A percentile compares a stretch with the other conserved stretches of the same genome.
These are phyloP conservation scores for Aphelinus atriplicis DNA, from an alignment of 1,140 invertebrate genomes.

Conservation along the genomic window DNA sequence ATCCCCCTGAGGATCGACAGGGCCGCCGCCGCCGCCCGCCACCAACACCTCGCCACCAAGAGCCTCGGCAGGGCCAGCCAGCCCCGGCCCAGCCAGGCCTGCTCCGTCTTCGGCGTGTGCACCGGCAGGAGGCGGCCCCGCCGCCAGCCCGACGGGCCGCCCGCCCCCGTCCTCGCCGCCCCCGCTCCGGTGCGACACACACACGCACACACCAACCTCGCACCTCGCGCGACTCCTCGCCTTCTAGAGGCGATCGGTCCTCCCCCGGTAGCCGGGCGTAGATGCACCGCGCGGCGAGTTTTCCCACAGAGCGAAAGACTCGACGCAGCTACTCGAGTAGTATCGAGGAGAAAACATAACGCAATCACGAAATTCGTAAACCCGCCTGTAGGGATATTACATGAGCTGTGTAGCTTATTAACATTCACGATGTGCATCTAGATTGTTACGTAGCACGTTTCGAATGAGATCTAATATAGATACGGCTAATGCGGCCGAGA, in stretches of 20 bases:
- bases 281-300: too few species aligned
- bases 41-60: slow-evolving; percentile 23
- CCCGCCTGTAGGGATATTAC: too few species aligned
- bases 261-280: too few species aligned
- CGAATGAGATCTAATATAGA: slow-evolving; percentile 17
- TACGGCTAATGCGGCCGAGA: background rate
- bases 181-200: slow-evolving; percentile 37
- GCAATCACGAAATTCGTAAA: too few species aligned
- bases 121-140: slow-evolving; percentile 53
- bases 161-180: slow-evolving; percentile 22
- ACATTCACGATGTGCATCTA: too few species aligned
- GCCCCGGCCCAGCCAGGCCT: slow-evolving; percentile 46
- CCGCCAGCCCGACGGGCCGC: background rate
- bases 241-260: too few species aligned
- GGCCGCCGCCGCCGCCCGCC: slow-evolving; percentile 30
- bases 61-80: slow-evolving; percentile 8
- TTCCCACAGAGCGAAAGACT: slow-evolving; percentile 11
- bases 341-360: too few species aligned
- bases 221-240: too few species aligned
- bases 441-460: too few species aligned
- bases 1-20: slow-evolving; percentile 51
- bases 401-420: too few species aligned
- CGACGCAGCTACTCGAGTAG: background rate
- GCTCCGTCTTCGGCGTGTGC: slow-evolving; percentile 62
- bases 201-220: too few species aligned